A percentile compares a stretch with the other conserved stretches of the same genome.
Conservation (phyloP, 2,888 invertebrate species). For the Lepetodrilus schrolli region DNA sequence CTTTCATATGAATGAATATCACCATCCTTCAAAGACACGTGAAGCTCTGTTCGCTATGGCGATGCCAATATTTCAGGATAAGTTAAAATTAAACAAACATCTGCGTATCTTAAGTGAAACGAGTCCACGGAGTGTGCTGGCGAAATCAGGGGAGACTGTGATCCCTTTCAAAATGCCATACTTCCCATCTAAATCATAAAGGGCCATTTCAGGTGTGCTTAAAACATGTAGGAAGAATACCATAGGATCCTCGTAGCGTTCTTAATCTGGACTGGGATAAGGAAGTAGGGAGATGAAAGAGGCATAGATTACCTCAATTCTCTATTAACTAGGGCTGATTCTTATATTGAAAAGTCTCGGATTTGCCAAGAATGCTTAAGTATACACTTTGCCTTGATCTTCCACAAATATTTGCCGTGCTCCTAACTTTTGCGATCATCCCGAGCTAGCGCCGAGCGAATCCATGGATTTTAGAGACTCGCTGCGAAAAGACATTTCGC, state of each 20-base stretch:
- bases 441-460: background rate
- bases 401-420: slow-evolving; percentile 29
- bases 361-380: slow-evolving; percentile 34
- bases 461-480: slow-evolving; percentile 25
- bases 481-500: slow-evolving; percentile 29
- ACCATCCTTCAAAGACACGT: slow-evolving; percentile 9
- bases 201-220: slow-evolving; percentile 15
- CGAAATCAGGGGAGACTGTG: background rate
- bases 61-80: slow-evolving; percentile 26
- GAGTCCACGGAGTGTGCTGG: background rate
- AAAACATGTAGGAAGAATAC: background rate
- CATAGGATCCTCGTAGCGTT: background rate
- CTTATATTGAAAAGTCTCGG: slow-evolving; percentile 37
- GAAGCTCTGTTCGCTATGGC: background rate
- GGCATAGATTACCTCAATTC: slow-evolving; percentile 28
- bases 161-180: slow-evolving; percentile 18
- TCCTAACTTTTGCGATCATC: slow-evolving; percentile 26
- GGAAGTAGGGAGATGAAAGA: slow-evolving; percentile 26
- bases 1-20: slow-evolving; percentile 6
- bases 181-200: slow-evolving; percentile 18
- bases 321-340: slow-evolving; percentile 30
- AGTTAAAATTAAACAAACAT: slow-evolving; percentile 22
- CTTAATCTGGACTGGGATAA: slow-evolving; percentile 33
- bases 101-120: background rate
- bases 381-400: slow-evolving; percentile 27